Conservation (phyloP, 2,113 vertebrate genomes). For the Rhodinocichla rosea region DNA sequence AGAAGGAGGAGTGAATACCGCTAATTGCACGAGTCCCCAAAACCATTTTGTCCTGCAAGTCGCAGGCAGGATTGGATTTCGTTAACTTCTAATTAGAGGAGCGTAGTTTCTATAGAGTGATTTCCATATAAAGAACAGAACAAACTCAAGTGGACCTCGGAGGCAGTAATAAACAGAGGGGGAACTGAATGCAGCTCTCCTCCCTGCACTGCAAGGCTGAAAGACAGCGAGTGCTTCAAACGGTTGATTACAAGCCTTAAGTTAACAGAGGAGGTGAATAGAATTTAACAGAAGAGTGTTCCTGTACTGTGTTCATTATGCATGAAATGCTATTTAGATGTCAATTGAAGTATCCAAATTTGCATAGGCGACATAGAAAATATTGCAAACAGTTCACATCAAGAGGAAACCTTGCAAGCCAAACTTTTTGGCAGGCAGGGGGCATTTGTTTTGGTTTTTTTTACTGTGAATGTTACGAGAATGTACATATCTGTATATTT, state of each 20-base stretch:
- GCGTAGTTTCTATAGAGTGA: not conserved
- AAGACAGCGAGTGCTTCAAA: not conserved
- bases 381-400: conserved; percentile 29
- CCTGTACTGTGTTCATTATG: conserved; percentile 45
- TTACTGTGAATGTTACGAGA: conserved; percentile 67
- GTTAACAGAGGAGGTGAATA: conserved; percentile 8
- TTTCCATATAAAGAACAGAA: conserved; percentile 21
- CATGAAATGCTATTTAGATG: conserved; percentile 63
- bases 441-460: not conserved
- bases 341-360: conserved; percentile 60
- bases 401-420: conserved; percentile 42
- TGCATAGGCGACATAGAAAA: conserved; percentile 42
- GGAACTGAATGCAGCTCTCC: not conserved
- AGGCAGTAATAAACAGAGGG: conserved; percentile 3
- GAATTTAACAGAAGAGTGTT: conserved; percentile 41
- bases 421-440: conserved; percentile 44
- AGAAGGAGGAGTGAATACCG: not conserved
- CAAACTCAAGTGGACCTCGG: not conserved
- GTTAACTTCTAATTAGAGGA: conserved; percentile 14
- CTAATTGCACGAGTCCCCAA: not conserved
- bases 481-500: conserved; percentile 76
- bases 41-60: not conserved
- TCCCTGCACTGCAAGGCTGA: not conserved
- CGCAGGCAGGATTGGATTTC: conserved; percentile 1
- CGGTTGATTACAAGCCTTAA: conserved; percentile 6